Evolutionary conservation across 2,797 vertebrate species (phyloP).

Genomic region (Tapirus indicus): DNA sequence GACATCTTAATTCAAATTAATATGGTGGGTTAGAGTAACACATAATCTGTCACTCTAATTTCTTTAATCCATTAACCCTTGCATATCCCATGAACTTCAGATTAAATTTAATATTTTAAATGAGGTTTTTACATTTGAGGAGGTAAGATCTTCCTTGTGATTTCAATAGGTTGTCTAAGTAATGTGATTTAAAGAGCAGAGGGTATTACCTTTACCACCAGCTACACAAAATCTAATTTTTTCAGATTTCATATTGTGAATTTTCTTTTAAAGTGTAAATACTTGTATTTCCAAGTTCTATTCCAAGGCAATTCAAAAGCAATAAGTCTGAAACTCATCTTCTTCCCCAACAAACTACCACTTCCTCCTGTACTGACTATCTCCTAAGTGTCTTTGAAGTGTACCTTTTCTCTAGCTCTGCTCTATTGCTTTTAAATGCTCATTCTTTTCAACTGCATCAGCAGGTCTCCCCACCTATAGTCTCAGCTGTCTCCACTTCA

Average conservation of each 20-base stretch:
- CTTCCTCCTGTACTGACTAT: neutral
- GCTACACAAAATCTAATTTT: neutral
- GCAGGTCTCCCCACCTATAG: neutral
- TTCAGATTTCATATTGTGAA: neutral
- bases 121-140: neutral
- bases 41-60: neutral
- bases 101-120: conserved; percentile 24
- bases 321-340: conserved; percentile 20
- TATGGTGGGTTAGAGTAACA: neutral
- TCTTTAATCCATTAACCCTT: conserved; percentile 31
- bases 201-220: neutral
- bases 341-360: neutral
- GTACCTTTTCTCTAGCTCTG: neutral
- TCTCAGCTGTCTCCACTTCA: neutral
- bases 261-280: conserved; percentile 47
- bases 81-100: neutral
- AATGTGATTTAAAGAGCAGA: neutral
- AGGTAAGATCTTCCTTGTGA: neutral
- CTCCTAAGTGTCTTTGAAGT: neutral
- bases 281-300: conserved; percentile 27
- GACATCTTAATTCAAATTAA: conserved; percentile 24
- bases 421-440: neutral
- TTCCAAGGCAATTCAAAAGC: conserved; percentile 30
- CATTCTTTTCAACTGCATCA: neutral
- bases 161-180: neutral